Percentiles rank a stretch among this genome's conserved stretches.
Conservation (phyloP, 2,888 invertebrate species). For the Limnephilus auricula region DNA sequence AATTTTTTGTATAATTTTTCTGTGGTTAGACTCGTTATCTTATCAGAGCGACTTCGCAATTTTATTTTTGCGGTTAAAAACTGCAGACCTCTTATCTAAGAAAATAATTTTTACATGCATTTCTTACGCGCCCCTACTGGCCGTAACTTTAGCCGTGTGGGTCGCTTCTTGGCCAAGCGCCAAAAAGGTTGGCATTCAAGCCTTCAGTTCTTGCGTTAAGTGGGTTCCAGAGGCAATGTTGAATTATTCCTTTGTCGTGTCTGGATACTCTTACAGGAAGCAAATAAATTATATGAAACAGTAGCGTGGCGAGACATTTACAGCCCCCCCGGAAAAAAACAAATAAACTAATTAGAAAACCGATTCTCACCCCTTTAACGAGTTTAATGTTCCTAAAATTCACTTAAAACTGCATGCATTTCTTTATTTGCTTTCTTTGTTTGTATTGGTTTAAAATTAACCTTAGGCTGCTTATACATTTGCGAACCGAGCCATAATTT, state of each 20-base stretch:
- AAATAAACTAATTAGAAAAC: neutral
- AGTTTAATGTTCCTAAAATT: neutral
- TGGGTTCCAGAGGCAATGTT: constrained; percentile 34
- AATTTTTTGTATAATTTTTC: neutral
- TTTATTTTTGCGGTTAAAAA: neutral
- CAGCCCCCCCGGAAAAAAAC: neutral
- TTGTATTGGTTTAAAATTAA: too few species aligned
- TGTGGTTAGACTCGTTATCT: neutral
- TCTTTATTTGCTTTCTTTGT: neutral
- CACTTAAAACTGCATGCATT: neutral
- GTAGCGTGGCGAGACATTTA: neutral
- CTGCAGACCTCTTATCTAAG: neutral
- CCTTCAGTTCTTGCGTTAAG: constrained; percentile 34
- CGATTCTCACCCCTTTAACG: neutral
- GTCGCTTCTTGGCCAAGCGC: constrained; percentile 3
- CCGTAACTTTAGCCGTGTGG: constrained; percentile 20
- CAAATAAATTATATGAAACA: neutral
- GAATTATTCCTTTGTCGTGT: constrained; percentile 32
- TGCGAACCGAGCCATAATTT: too few species aligned
- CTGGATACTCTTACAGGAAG: constrained; percentile 13
- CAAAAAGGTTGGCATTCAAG: constrained; percentile 35
- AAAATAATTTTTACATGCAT: constrained; percentile 1
- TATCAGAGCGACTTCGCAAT: neutral
- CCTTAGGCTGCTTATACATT: too few species aligned
- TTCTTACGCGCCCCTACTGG: constrained; percentile 4